A percentile compares a stretch with the other conserved stretches of the same genome.
Evolutionary conservation across 1,140 invertebrate species (phyloP).

Genomic region (Copidosoma floridanum): DNA sequence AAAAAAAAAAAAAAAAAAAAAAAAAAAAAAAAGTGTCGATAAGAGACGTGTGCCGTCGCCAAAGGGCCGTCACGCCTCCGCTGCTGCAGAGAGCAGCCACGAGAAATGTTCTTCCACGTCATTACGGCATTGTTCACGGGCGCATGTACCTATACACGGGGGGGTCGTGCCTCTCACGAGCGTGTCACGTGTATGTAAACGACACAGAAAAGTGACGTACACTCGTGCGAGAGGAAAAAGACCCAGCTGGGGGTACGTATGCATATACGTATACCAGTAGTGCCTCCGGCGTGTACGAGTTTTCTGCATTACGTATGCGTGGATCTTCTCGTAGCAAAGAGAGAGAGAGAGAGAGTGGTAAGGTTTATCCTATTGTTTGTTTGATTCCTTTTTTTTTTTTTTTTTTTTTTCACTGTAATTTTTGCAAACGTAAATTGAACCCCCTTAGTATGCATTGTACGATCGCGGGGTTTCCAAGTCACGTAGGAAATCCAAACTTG

Average conservation of each 20-base stretch:
- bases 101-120: constrained; percentile 5
- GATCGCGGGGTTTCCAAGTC: too few relatives aligned
- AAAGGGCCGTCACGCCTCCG: too few relatives aligned
- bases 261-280: background rate
- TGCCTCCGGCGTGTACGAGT: background rate
- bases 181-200: constrained; percentile 18
- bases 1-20: too few relatives aligned
- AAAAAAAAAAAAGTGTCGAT: too few relatives aligned
- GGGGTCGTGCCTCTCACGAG: background rate
- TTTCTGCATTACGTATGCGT: background rate
- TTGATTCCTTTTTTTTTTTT: background rate
- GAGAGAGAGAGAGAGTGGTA: too few relatives aligned
- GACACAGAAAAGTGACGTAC: constrained; percentile 20
- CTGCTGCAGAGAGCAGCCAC: background rate
- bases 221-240: constrained; percentile 6
- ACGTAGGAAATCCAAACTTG: too few relatives aligned
- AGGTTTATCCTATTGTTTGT: background rate
- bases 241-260: constrained; percentile 10
- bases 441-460: too few relatives aligned
- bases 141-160: too few relatives aligned
- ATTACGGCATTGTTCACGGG: constrained; percentile 16
- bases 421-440: too few relatives aligned
- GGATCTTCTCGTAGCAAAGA: background rate
- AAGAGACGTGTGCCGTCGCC: too few relatives aligned
- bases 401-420: too few relatives aligned